Conservation (phyloP, 2,888 invertebrate species). For the Brachyptera risi region DNA sequence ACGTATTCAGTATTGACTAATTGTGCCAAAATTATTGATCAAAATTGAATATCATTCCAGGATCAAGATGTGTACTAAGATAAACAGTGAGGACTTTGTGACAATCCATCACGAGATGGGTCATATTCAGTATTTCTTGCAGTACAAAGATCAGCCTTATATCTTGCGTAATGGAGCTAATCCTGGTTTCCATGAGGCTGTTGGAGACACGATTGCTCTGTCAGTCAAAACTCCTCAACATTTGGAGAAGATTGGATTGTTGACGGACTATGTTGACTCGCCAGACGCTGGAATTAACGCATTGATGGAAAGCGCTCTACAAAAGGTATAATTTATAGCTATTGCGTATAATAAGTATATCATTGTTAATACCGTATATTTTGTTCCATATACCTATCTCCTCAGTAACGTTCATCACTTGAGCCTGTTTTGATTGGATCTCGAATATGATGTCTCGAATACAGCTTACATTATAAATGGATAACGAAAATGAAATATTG, state of each 20-base stretch:
- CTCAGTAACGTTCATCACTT: too few species aligned
- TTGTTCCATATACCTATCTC: too few species aligned
- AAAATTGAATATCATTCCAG: constrained; percentile 32
- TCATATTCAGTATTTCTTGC: constrained; percentile 61
- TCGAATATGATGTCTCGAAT: too few species aligned
- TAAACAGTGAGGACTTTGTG: constrained; percentile 42
- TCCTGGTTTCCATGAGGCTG: constrained; percentile 59
- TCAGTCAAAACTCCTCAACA: constrained; percentile 54
- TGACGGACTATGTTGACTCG: constrained; percentile 38
- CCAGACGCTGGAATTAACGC: constrained; percentile 46
- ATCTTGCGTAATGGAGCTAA: constrained; percentile 41
- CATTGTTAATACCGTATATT: too few species aligned
- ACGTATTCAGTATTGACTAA: too few species aligned
- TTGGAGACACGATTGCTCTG: constrained; percentile 58
- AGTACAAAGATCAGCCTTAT: constrained; percentile 54
- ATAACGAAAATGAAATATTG: too few species aligned
- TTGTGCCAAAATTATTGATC: too few species aligned
- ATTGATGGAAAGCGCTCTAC: constrained; percentile 47
- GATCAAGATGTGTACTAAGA: constrained; percentile 44
- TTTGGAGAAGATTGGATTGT: constrained; percentile 46
- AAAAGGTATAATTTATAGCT: constrained; percentile 40
- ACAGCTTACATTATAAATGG: too few species aligned
- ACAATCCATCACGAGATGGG: constrained; percentile 52
- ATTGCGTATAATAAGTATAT: too few species aligned
- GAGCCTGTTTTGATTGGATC: too few species aligned